Evolutionary conservation across 2,113 vertebrate genomes (phyloP).

Genomic region (Platysternon megacephalum): DNA sequence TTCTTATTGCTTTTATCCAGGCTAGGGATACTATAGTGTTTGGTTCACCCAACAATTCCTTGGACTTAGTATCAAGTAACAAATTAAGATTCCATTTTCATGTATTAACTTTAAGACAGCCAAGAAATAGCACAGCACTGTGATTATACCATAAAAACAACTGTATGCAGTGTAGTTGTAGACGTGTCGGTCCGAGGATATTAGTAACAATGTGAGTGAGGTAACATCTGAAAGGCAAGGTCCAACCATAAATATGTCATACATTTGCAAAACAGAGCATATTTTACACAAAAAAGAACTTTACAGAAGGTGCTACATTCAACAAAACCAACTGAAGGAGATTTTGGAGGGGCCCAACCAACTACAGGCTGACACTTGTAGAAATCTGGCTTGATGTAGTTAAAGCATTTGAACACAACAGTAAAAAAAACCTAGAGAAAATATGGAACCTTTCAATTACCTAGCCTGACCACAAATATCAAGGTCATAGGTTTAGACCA

Average conservation of each 20-base stretch:
- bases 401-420: too few species aligned
- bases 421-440: too few species aligned
- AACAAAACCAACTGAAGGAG: not conserved
- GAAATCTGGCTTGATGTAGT: too few species aligned
- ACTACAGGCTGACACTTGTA: not conserved
- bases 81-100: not conserved
- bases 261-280: not conserved
- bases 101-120: not conserved
- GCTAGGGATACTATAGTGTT: not conserved
- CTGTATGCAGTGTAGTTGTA: not conserved
- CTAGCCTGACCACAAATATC: too few species aligned
- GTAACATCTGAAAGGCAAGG: not conserved
- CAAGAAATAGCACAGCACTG: not conserved
- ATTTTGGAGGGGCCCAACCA: not conserved
- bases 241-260: not conserved
- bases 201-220: not conserved
- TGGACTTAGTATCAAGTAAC: not conserved
- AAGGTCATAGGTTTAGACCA: too few species aligned
- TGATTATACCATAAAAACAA: not conserved
- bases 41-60: not conserved
- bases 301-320: not conserved
- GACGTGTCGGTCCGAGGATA: not conserved
- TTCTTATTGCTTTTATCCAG: not conserved
- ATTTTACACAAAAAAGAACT: not conserved
- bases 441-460: too few species aligned